These are phyloP conservation scores for Diplolepis rosae DNA, from an alignment of 2,888 invertebrate genomes.

Conservation along the genomic window DNA sequence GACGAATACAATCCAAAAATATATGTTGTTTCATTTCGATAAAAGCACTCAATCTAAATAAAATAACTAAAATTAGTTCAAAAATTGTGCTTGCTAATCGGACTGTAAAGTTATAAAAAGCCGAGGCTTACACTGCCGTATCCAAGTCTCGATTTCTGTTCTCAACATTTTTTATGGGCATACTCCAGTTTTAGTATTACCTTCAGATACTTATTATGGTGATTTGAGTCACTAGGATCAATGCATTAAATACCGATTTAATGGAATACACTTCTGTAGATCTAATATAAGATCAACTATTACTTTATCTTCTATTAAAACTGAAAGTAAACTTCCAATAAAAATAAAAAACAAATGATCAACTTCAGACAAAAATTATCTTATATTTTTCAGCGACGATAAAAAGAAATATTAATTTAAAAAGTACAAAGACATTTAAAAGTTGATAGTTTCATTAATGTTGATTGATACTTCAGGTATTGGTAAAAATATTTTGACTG, in stretches of 20 bases:
- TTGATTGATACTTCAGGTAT: constrained; percentile 6
- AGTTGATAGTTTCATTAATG: background rate
- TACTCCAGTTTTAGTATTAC: constrained; percentile 20
- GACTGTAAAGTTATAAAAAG: constrained; percentile 13
- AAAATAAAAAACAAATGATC: background rate
- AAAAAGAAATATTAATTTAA: background rate
- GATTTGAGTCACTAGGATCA: background rate
- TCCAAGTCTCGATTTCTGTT: constrained; percentile 19
- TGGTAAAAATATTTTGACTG: background rate
- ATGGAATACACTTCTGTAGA: background rate
- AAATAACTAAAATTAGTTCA: background rate
- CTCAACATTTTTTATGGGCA: background rate
- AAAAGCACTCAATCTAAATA: constrained; percentile 39
- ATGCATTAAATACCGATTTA: constrained; percentile 24
- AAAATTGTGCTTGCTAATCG: too few species aligned
- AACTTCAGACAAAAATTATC: background rate
- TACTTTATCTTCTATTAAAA: background rate
- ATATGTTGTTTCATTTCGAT: constrained; percentile 49
- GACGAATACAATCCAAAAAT: constrained; percentile 50
- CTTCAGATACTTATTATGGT: constrained; percentile 6
- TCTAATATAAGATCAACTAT: background rate
- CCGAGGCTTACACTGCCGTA: constrained; percentile 50
- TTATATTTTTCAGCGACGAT: background rate
- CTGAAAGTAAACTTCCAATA: background rate
- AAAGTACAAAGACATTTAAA: background rate